phyloP scores from a whole-genome alignment of 1,140 invertebrate genomes.

The Diachasmimorpha longicaudata region DNA sequence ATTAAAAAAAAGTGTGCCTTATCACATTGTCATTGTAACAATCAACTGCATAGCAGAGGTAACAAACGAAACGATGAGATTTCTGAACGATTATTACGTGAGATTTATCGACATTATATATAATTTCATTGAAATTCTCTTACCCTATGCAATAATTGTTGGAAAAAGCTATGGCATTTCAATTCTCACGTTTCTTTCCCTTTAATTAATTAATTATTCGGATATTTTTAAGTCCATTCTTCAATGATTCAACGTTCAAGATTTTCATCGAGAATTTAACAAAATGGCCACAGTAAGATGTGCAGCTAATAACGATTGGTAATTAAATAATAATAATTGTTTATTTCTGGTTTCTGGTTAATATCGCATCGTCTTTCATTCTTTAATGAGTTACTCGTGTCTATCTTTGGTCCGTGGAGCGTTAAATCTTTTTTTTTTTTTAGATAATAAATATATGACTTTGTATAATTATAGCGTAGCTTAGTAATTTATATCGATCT shows the following conservation, averaged over 20 bases:
- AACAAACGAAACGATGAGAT: slow-evolving; percentile 28
- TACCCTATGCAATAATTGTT: background rate
- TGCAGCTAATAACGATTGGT: slow-evolving; percentile 45
- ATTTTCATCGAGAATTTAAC: slow-evolving; percentile 29
- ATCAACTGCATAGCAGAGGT: slow-evolving; percentile 36
- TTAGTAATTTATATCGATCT: slow-evolving; percentile 21
- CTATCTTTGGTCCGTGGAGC: slow-evolving; percentile 51
- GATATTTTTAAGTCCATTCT: background rate
- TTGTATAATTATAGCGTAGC: slow-evolving; percentile 37
- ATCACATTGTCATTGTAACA: slow-evolving; percentile 20
- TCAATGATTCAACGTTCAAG: slow-evolving; percentile 33
- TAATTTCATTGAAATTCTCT: background rate
- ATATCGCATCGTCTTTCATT: slow-evolving; percentile 7
- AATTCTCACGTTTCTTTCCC: background rate
- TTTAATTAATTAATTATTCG: background rate
- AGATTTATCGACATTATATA: slow-evolving; percentile 10
- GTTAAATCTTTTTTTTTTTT: slow-evolving; percentile 35
- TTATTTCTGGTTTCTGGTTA: background rate
- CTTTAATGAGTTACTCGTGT: slow-evolving; percentile 40
- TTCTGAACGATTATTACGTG: background rate
- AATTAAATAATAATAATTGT: slow-evolving; percentile 22
- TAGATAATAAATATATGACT: slow-evolving; percentile 32
- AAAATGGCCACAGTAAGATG: slow-evolving; percentile 35
- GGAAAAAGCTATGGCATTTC: background rate
- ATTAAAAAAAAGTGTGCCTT: background rate